A percentile compares a stretch with the other conserved stretches of the same genome.
These are phyloP conservation scores for Calcarius lapponicus DNA, from an alignment of 2,797 vertebrate species.

Conservation along the genomic window DNA sequence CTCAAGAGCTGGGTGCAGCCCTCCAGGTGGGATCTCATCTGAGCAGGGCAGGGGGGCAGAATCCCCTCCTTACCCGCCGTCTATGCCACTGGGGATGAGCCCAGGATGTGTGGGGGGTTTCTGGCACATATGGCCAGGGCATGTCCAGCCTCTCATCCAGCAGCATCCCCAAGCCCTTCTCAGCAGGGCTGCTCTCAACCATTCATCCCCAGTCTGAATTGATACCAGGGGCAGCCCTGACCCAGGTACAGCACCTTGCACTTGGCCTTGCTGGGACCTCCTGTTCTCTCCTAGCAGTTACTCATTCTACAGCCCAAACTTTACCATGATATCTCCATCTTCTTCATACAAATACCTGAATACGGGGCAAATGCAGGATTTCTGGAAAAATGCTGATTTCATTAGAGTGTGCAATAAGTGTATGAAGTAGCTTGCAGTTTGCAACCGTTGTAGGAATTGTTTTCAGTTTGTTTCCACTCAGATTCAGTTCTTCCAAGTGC, in stretches of 20 bases:
- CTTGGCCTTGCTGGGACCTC: neutral
- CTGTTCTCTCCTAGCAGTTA: neutral
- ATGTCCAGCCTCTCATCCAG: neutral
- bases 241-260: neutral
- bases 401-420: slow-evolving; percentile 92
- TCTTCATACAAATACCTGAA: slow-evolving; percentile 83
- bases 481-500: slow-evolving; percentile 91
- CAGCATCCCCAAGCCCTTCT: neutral
- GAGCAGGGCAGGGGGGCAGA: neutral
- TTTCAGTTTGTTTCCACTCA: slow-evolving; percentile 96
- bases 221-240: neutral
- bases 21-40: neutral
- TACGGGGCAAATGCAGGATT: slow-evolving; percentile 90
- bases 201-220: neutral
- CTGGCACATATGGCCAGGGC: rapidly evolving
- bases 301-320: neutral
- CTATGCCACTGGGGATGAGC: neutral
- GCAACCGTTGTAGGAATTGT: slow-evolving; percentile 93
- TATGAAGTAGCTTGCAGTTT: slow-evolving; percentile 92
- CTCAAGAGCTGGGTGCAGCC: neutral
- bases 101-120: neutral
- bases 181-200: neutral
- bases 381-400: slow-evolving; percentile 94
- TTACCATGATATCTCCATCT: neutral
- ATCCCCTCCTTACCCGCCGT: neutral